Conservation (phyloP, 2,888 invertebrate species). For the Steromphala cineraria region DNA sequence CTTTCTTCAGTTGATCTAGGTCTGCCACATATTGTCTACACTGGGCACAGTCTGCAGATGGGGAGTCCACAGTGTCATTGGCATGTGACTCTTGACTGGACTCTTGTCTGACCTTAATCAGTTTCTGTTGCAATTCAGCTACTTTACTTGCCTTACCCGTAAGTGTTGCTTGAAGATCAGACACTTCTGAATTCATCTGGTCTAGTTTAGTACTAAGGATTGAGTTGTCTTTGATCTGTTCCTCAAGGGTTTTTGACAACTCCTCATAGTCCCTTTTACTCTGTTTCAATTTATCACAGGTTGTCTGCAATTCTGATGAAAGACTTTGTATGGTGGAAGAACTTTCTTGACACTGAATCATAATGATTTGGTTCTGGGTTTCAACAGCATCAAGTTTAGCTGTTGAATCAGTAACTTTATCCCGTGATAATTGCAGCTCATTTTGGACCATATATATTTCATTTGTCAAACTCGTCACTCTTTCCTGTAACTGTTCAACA, state of each 20-base stretch:
- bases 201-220: neutral
- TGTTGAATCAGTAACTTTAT: neutral
- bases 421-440: neutral
- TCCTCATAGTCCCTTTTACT: neutral
- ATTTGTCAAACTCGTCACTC: neutral
- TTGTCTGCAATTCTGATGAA: neutral
- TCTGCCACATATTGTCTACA: neutral
- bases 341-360: neutral
- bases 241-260: neutral
- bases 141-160: too few species aligned
- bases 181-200: neutral
- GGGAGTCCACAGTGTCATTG: neutral
- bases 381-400: neutral
- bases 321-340: neutral
- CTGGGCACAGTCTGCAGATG: too few species aligned
- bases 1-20: neutral
- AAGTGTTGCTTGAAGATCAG: too few species aligned
- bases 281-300: neutral
- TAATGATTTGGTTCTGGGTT: neutral
- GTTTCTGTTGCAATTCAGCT: too few species aligned
- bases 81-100: neutral
- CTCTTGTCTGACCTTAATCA: too few species aligned
- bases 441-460: neutral
- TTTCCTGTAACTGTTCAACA: too few species aligned
- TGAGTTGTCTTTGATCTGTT: neutral